Conservation (phyloP, 2,113 vertebrate genomes). For the Scalopus aquaticus region DNA sequence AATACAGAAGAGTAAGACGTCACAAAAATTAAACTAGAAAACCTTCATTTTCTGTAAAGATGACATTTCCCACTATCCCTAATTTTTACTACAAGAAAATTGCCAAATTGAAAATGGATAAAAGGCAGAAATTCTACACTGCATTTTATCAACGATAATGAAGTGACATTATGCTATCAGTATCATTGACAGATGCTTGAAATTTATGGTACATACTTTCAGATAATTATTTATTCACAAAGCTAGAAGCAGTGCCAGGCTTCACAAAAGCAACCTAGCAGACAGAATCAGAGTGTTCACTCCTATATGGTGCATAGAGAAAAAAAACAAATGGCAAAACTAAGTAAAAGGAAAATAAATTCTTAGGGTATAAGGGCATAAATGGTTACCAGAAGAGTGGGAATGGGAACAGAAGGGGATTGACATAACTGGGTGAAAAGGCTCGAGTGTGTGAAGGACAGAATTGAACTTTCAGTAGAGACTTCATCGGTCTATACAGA, state of each 20-base stretch:
- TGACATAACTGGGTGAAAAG: too few relatives aligned
- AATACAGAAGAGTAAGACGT: not conserved
- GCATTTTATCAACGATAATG: not conserved
- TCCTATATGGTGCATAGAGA: too few relatives aligned
- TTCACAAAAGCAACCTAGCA: not conserved
- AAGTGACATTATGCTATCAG: not conserved
- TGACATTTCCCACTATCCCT: not conserved
- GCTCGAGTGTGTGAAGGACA: too few relatives aligned
- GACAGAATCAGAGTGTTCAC: not conserved
- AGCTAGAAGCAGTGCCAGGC: not conserved
- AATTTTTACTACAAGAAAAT: not conserved
- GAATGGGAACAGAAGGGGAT: too few relatives aligned
- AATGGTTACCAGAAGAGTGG: too few relatives aligned
- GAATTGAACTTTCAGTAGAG: too few relatives aligned
- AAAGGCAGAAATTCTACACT: not conserved
- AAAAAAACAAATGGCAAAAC: too few relatives aligned
- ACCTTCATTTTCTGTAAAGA: constrained; percentile 6
- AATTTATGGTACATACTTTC: not conserved
- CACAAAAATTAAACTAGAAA: not conserved
- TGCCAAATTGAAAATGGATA: not conserved
- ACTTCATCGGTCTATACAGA: too few relatives aligned
- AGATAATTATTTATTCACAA: not conserved
- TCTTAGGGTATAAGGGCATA: too few relatives aligned
- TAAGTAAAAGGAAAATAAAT: too few relatives aligned
- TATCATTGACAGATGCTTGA: not conserved